Conservation (phyloP, 2,797 vertebrate genomes). For the Lophotriccus pileatus region DNA sequence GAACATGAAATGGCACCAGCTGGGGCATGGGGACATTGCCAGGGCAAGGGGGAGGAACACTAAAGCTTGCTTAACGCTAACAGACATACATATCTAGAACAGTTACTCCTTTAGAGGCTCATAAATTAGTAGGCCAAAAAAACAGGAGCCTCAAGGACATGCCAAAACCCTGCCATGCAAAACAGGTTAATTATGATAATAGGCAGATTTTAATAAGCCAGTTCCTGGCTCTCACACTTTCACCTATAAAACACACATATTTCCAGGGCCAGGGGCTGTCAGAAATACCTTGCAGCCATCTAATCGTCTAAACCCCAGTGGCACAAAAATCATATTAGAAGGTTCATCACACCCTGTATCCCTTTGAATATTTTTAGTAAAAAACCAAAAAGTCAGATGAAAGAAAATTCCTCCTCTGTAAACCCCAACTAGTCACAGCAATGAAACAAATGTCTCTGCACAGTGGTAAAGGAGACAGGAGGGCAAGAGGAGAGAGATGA, state of each 20-base stretch:
- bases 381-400: not conserved
- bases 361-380: not conserved
- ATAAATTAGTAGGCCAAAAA: not conserved
- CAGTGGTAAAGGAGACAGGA: not conserved
- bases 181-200: not conserved
- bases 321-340: not conserved
- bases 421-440: not conserved
- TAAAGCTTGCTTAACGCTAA: not conserved
- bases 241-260: not conserved
- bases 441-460: not conserved
- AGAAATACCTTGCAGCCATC: not conserved
- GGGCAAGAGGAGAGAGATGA: not conserved
- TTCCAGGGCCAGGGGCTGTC: not conserved
- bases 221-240: not conserved
- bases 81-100: not conserved
- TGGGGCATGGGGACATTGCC: not conserved
- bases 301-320: not conserved
- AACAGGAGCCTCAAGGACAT: not conserved
- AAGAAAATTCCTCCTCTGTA: not conserved
- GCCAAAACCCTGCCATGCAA: not conserved
- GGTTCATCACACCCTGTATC: not conserved
- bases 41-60: not conserved
- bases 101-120: conserved; percentile 33
- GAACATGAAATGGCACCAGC: not conserved
- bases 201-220: conserved; percentile 8